phyloP scores from a whole-genome alignment of 1,140 invertebrate genomes.

The Drosophila mayri region DNA sequence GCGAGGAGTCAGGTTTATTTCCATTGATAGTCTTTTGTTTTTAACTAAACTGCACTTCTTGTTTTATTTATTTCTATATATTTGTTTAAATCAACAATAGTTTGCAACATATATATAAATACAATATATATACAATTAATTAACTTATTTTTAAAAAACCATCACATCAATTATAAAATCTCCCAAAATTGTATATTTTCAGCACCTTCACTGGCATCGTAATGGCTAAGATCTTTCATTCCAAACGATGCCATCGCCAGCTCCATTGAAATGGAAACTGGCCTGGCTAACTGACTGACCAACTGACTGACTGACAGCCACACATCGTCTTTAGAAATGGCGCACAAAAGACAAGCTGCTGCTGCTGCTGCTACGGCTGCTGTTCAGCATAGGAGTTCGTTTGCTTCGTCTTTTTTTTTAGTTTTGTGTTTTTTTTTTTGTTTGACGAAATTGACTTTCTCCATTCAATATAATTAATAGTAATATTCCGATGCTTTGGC shows the following conservation, averaged over 20 bases:
- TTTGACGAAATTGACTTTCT: slow-evolving; percentile 83
- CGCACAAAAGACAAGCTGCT: slow-evolving; percentile 68
- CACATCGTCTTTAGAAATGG: slow-evolving; percentile 75
- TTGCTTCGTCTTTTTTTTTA: slow-evolving; percentile 19
- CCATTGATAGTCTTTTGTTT: neutral
- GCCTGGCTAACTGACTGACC: slow-evolving; percentile 51
- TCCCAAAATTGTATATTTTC: neutral
- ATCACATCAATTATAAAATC: neutral
- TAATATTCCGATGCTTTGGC: slow-evolving; percentile 71
- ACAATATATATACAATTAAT: too few relatives aligned
- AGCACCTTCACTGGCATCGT: neutral
- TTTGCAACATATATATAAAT: too few relatives aligned
- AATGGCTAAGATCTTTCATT: neutral
- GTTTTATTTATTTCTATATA: neutral
- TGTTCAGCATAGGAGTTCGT: slow-evolving; percentile 47
- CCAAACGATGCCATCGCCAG: slow-evolving; percentile 36
- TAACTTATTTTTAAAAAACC: too few relatives aligned
- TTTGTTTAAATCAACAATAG: too few relatives aligned
- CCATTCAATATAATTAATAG: slow-evolving; percentile 84
- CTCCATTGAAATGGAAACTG: slow-evolving; percentile 74
- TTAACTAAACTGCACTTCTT: neutral
- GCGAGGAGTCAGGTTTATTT: too few relatives aligned
- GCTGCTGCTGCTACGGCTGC: slow-evolving; percentile 36
- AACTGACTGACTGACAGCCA: slow-evolving; percentile 61
- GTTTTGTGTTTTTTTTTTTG: slow-evolving; percentile 12